Evolutionary conservation across 2,113 vertebrate genomes (phyloP).

Genomic region (Orthonyx spaldingii): DNA sequence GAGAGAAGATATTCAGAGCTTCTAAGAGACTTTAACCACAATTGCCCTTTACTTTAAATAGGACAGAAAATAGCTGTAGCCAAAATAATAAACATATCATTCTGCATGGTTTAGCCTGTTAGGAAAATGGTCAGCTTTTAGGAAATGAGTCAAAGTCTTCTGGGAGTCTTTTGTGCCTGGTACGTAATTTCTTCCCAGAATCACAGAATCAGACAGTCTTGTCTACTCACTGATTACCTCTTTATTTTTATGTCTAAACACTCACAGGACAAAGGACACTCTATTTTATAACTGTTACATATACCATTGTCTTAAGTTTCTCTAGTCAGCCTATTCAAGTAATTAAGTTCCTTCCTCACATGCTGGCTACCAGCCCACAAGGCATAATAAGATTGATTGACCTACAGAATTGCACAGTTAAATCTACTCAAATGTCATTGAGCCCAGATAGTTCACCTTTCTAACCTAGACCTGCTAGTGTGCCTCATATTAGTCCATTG

Average conservation of each 20-base stretch:
- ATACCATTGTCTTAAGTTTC: background rate
- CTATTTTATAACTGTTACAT: background rate
- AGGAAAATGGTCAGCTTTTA: background rate
- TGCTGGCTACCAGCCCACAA: background rate
- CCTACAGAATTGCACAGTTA: background rate
- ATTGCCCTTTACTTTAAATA: background rate
- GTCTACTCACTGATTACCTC: background rate
- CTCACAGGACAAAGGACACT: background rate
- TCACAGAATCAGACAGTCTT: background rate
- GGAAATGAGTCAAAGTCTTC: background rate
- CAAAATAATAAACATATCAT: slow-evolving; percentile 1
- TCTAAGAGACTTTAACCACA: background rate
- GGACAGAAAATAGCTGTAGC: background rate
- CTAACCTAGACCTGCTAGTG: background rate
- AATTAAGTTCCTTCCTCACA: background rate
- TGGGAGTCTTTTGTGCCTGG: background rate
- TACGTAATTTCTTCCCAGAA: background rate
- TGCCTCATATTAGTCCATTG: background rate
- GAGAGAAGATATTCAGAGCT: background rate
- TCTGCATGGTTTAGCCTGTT: background rate
- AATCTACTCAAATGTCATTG: background rate
- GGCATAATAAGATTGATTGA: background rate
- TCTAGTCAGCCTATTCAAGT: background rate
- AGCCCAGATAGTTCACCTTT: background rate
- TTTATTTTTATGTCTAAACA: background rate